These are phyloP conservation scores for Hypena proboscidalis DNA, from an alignment of 2,888 invertebrate species.

Conservation along the genomic window DNA sequence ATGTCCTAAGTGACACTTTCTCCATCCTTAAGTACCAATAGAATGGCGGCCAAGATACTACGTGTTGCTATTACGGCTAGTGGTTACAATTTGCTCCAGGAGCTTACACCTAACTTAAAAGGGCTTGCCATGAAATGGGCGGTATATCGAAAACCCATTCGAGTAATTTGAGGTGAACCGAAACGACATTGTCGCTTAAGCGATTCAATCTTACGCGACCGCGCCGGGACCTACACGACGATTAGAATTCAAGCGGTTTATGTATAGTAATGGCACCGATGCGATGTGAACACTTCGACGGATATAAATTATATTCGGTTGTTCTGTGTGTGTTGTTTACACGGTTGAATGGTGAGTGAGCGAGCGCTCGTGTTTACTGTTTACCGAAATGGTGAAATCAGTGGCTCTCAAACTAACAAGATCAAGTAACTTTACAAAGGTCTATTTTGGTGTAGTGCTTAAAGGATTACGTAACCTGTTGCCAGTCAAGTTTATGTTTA, in stretches of 20 bases:
- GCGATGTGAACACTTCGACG: slow-evolving; percentile 36
- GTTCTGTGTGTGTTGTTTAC: slow-evolving; percentile 35
- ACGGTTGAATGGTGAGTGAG: slow-evolving; percentile 11
- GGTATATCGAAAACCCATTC: slow-evolving; percentile 78
- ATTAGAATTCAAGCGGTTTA: slow-evolving; percentile 72
- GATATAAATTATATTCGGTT: slow-evolving; percentile 42
- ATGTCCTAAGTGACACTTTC: slow-evolving; percentile 39
- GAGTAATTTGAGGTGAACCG: slow-evolving; percentile 78
- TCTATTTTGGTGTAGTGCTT: too few relatives aligned
- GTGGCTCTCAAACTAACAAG: too few relatives aligned
- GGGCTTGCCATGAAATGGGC: slow-evolving; percentile 62
- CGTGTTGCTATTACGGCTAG: slow-evolving; percentile 52
- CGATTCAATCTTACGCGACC: slow-evolving; percentile 75
- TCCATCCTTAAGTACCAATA: slow-evolving; percentile 40
- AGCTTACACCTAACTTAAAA: slow-evolving; percentile 62
- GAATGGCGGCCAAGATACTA: slow-evolving; percentile 42
- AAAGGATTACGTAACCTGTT: too few relatives aligned
- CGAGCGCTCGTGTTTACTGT: slow-evolving; percentile 34
- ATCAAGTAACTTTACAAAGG: too few relatives aligned
- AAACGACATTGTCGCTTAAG: slow-evolving; percentile 75
- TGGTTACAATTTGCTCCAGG: slow-evolving; percentile 59
- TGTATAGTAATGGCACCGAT: slow-evolving; percentile 45
- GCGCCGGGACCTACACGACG: slow-evolving; percentile 64
- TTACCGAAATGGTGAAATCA: too few relatives aligned
- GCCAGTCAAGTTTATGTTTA: too few relatives aligned